A percentile compares a stretch with the other conserved stretches of the same genome.
Evolutionary conservation across 2,888 invertebrate species (phyloP).

Genomic region (Schizaphis graminum): DNA sequence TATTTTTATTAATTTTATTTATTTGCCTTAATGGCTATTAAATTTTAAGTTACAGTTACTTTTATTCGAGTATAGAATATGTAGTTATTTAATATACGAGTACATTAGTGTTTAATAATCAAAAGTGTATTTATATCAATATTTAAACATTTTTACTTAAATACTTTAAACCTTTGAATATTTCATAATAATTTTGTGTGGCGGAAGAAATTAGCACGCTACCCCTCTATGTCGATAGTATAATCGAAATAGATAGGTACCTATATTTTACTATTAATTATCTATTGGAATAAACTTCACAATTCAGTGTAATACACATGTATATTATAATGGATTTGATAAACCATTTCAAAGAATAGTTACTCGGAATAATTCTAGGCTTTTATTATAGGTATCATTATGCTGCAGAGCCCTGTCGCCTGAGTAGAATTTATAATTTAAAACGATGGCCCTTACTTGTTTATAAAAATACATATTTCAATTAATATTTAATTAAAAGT

Average conservation of each 20-base stretch:
- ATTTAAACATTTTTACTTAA: no score
- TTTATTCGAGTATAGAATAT: no score
- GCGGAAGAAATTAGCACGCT: background rate
- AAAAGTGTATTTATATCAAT: no score
- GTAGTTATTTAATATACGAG: no score
- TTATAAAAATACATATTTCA: background rate
- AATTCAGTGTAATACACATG: background rate
- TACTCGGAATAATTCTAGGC: background rate
- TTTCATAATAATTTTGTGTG: background rate
- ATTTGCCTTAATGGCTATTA: no score
- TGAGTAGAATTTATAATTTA: background rate
- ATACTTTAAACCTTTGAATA: background rate
- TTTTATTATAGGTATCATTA: background rate
- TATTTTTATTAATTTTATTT: no score
- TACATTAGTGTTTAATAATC: no score
- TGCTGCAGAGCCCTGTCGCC: background rate
- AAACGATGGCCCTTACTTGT: background rate
- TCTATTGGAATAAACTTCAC: background rate
- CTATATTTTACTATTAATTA: background rate
- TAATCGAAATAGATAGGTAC: background rate
- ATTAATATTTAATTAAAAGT: conserved; percentile 18
- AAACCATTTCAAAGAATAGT: background rate
- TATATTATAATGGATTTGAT: background rate
- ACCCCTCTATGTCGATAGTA: background rate
- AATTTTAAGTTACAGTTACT: no score